Conservation (phyloP, 2,888 invertebrate species). For the Nowickia ferox region DNA sequence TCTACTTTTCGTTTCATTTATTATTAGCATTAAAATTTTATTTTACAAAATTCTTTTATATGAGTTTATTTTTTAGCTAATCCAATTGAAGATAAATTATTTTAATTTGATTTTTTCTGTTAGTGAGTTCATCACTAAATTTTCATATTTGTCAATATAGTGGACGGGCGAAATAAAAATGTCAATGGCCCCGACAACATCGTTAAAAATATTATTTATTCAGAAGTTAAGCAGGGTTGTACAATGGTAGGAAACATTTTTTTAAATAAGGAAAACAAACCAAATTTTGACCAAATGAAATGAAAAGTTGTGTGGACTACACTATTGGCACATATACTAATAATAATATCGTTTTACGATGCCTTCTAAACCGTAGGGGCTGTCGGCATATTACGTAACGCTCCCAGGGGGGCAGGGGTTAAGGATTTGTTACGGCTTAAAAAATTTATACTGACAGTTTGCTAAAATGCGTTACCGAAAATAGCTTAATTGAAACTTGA, state of each 20-base stretch:
- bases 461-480: too few species aligned
- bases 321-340: too few species aligned
- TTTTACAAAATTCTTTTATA: neutral
- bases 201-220: neutral
- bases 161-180: neutral
- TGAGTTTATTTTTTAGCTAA: neutral
- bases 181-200: neutral
- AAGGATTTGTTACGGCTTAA: too few species aligned
- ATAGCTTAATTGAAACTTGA: neutral
- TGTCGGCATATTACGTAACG: too few species aligned
- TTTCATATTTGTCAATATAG: slow-evolving; percentile 40
- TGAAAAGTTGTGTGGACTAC: too few species aligned
- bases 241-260: neutral
- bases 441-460: too few species aligned
- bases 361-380: too few species aligned
- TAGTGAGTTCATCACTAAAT: slow-evolving; percentile 46
- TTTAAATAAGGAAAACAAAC: too few species aligned
- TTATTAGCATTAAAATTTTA: slow-evolving; percentile 25
- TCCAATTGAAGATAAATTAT: slow-evolving; percentile 36
- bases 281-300: too few species aligned
- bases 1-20: neutral
- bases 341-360: too few species aligned
- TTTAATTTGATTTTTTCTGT: neutral
- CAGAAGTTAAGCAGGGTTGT: neutral
- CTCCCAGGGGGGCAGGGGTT: too few species aligned